Evolutionary conservation across 2,797 vertebrate genomes (phyloP).

Genomic region (Steatocranus sp.): DNA sequence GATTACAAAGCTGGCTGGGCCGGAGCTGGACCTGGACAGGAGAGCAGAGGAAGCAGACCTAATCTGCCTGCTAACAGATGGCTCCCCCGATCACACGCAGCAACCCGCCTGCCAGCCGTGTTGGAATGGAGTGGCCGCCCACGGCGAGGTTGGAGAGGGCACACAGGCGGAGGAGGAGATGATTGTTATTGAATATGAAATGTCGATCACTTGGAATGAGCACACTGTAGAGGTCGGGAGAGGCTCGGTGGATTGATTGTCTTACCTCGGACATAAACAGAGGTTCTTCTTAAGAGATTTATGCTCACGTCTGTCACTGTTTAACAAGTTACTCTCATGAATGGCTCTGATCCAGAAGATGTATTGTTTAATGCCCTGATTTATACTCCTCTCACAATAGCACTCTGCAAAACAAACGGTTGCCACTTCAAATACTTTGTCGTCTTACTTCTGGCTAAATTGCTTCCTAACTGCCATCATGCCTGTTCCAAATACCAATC

Average conservation of each 20-base stretch:
- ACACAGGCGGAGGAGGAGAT: constrained; percentile 44
- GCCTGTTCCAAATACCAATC: not conserved
- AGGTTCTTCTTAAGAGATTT: not conserved
- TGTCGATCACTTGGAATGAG: constrained; percentile 50
- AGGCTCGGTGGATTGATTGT: not conserved
- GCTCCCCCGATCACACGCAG: constrained; percentile 44
- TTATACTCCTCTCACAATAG: not conserved
- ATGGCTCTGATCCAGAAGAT: not conserved
- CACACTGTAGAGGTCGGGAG: not conserved
- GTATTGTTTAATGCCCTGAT: not conserved
- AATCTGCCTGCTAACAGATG: constrained; percentile 68
- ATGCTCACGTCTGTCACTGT: not conserved
- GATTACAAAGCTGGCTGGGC: constrained; percentile 39
- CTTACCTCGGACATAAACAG: not conserved
- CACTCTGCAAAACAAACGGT: not conserved
- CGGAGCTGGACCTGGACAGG: constrained; percentile 18
- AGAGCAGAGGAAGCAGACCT: constrained; percentile 52
- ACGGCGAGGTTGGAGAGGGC: constrained; percentile 48
- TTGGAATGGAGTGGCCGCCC: constrained; percentile 44
- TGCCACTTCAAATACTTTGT: not conserved
- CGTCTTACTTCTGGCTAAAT: not conserved
- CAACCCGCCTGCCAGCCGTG: constrained; percentile 51
- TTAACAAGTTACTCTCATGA: not conserved
- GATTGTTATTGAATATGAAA: constrained; percentile 66
- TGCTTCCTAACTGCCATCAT: not conserved